Base-by-base conservation (phyloP, 2,113 vertebrate species). In the Tauraco erythrolophus region DNA sequence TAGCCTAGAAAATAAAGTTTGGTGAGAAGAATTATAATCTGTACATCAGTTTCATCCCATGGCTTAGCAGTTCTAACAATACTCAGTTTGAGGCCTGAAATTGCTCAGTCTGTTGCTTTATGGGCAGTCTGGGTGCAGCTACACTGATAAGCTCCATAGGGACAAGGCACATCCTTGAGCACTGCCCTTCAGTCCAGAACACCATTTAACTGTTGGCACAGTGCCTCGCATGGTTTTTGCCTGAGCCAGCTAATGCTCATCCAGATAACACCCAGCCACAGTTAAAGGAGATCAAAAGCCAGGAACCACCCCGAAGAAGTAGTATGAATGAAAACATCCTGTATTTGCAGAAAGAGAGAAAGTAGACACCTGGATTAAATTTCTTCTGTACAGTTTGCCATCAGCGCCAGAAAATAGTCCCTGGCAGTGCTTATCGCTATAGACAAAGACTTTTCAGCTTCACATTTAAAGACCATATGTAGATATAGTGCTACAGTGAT, bases 81-180 rank as follows among this genome's bases (percentile, higher is more conserved):
- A 43, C 11, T 3, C 19, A 70, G 12, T 48, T 23, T 84, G 43
- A 61, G 19, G 50, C 17, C 39, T 61, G 51, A 54, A 77, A 39
- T 22, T 78, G 41, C 11, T 57, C 15, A 14, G 6, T 23, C 23
- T 78, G 15, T 35, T 78, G 19, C 10, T 82, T 58, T 61, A 28
- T 71, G 51, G 15, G 30, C 27, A 54, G 22, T 19, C 22, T 62
- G 46, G 14, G 10, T 14, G 4, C 24, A 66, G 14, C 14, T 79
- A 11, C 1, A 1, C 6, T 0, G 1, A 8, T 57, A 25, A 68
- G 66, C 16, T 75, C 9, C 23, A 5, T 0, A 41, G 53, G 39
- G 66, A 14, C 11, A 68, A 54, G 56, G 31, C 14, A 50, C 6
- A 62, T 54, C 43, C 57, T 53, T 58, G 51, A 62, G 14, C 41